Base-by-base conservation (phyloP, 2,888 invertebrate species). In the Spodoptera littoralis region DNA sequence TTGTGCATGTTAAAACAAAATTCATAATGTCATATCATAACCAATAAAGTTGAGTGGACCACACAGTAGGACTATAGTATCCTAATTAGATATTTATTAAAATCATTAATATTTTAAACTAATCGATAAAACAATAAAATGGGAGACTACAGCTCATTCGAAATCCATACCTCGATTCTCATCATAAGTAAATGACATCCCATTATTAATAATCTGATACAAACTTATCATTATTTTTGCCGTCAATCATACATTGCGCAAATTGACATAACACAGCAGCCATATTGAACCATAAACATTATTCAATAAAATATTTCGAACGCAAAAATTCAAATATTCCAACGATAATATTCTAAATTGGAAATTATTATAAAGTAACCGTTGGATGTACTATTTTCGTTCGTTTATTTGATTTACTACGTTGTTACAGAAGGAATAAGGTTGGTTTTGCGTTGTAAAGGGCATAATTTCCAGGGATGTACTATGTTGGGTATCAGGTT, bases 401-500 rank as follows among this genome's bases (percentile, higher is more conserved):
- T 4, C 3, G 4, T 13, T 5, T 43, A 46, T 44, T 50, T 11
- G 1, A 74, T n/a, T 63, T 63, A 36, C 2, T 60, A 61, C 64
- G 46, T 65, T 73, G 76, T 36, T 0, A 0, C 0, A 8, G 0
- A 4, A 5, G 0, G 0, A 0, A 22, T 68, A 79, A 66, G 58
- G 77, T 66, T 18, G 41, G 51, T 56, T 70, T 73, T 79, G 11
- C 53, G 22, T 59, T 69, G 58, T 48, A 5, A 24, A 47, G 24
- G 52, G 42, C 30, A 24, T 55, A 13, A 13, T 56, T 60, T 55
- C 66, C 79, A 82, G 82, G 80, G 84, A 83, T 83, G 80, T 82
- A 84, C 76, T 79, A 48, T 60, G 64, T 52, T 47, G 60, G 69
- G 68, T 90, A 88, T 92, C 90, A 69, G 55, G 84, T 92, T 91